Percentiles rank a stretch among this genome's conserved stretches.
Evolutionary conservation across 2,113 vertebrate genomes (phyloP).

Genomic region (Calyptomena viridis): DNA sequence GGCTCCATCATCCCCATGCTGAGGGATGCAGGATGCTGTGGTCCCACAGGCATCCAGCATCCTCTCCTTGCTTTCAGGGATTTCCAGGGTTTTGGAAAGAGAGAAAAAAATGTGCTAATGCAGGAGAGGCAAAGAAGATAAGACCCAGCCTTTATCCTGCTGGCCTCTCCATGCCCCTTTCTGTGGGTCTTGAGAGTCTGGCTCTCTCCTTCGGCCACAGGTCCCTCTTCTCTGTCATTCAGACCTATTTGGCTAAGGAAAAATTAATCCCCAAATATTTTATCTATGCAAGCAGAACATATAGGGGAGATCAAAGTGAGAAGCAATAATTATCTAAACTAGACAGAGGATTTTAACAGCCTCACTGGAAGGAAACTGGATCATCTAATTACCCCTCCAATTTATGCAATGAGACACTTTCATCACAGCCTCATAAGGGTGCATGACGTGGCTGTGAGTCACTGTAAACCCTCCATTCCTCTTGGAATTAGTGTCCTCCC

Average conservation of each 20-base stretch:
- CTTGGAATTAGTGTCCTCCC: not conserved
- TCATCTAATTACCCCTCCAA: conserved; percentile 21
- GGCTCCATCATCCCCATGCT: accelerated
- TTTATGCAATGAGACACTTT: conserved; percentile 19
- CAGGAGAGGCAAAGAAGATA: not conserved
- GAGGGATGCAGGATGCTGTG: not conserved
- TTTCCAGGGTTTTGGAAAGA: not conserved
- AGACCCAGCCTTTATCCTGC: not conserved
- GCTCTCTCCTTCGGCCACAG: accelerated
- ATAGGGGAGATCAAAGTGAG: not conserved
- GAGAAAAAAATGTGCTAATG: not conserved
- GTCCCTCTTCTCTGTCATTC: not conserved
- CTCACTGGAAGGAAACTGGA: not conserved
- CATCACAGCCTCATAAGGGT: not conserved
- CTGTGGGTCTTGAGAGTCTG: accelerated
- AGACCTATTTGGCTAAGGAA: not conserved
- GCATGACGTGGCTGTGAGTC: not conserved
- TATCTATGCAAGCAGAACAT: not conserved
- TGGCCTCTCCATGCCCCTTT: accelerated
- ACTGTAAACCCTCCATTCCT: not conserved
- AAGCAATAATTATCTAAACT: not conserved
- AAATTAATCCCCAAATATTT: not conserved
- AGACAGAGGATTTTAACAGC: not conserved
- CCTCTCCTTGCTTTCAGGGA: not conserved
- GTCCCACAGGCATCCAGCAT: not conserved